Base-by-base conservation (phyloP, 2,888 invertebrate species). In the Ametastegia equiseti region DNA sequence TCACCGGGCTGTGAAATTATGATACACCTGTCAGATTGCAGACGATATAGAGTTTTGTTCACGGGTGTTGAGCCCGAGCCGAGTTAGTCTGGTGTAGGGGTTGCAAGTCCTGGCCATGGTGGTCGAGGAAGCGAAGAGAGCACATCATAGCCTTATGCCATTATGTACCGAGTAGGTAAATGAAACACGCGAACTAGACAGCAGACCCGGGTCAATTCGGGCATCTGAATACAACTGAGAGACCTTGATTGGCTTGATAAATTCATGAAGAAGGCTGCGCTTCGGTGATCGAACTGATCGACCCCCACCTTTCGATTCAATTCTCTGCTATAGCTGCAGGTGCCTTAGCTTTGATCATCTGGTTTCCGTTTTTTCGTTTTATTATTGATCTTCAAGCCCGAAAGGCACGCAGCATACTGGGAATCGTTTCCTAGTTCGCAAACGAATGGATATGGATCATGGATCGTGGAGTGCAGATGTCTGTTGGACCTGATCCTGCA, bases 1-100 rank as follows among this genome's bases (percentile, higher is more conserved):
- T 77, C 81, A 81, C 27, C 81, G 65, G 60, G 78, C 81, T 78
- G 78, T 81, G 77, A 81, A 81, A 85, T 82, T 84, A 85, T 75
- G 75, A 75, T 86, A 81, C 84, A 79, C 82, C 82, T 83, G 85
- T 85, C 84, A 84, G 85, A 85, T 85, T 84, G 78, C 81, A 83
- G 81, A 27, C 42, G 71, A 71, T 71, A 71, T n/a, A 47, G 71
- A 71, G 47, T 71, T 71, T 71, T 71, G 71, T 71, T 45, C 45
- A 42, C 71, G 71, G 45, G 71, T 33, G 45, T 36, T 45, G 45
- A 30, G 15, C n/a, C 71, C 36, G 65, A 65, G 57, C 57, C 2
- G 50, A n/a, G 50, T 5, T n/a, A n/a, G 27, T 9, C 30, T 11
- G 15, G 0, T 19, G 23, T 19, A 60, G 45, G 71, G 71, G 47